Evolutionary conservation across 2,888 invertebrate species (phyloP), one percentile per base, ranked within the genome.

Genomic region (Nesidiocoris tenuis): DNA sequence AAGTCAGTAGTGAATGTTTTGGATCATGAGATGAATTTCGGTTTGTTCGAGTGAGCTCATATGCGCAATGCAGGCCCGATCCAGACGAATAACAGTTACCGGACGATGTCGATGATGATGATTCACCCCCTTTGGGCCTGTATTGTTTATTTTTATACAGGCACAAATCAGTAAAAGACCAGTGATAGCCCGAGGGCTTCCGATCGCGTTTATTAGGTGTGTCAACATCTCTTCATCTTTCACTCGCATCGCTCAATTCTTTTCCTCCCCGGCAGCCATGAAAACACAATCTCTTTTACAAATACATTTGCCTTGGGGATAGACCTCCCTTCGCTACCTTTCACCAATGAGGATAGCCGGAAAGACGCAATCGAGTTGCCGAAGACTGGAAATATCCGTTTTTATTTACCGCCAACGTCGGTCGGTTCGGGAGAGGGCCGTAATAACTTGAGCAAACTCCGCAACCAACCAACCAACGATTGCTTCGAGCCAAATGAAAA

Each of bases 231-330:
- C 65, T n/a, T n/a, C 17, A 5, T 63, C 23, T 39, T 19, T 65
- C 25, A 18, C 65, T 39, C 54, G 18, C 25, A 17, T n/a, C 16
- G 2, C 65, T 19, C 23, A 7, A n/a, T n/a, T n/a, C n/a, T 12
- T 24, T n/a, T 54, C 55, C 23, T 22, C 12, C 5, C 23, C n/a
- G 22, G 1, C 67, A 9, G 55, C 55, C 12, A 19, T 55, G 67
- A 67, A 59, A 67, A 67, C 55, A 67, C 67, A 67, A 67, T 67
- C 56, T 67, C 67, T 67, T 67, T 56, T 19, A 67, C 56, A 67
- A 67, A 67, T 67, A 67, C 67, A 67, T 54, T 39, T 1, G 54
- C 55, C 67, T 23, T 16, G 5, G 55, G 67, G 54, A 18, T 17
- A 65, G n/a, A 18, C 24, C 65, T 21, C 1, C 65, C 67, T 55